Evolutionary conservation across 2,113 vertebrate genomes (phyloP).

Genomic region (Rhinogobius similis): DNA sequence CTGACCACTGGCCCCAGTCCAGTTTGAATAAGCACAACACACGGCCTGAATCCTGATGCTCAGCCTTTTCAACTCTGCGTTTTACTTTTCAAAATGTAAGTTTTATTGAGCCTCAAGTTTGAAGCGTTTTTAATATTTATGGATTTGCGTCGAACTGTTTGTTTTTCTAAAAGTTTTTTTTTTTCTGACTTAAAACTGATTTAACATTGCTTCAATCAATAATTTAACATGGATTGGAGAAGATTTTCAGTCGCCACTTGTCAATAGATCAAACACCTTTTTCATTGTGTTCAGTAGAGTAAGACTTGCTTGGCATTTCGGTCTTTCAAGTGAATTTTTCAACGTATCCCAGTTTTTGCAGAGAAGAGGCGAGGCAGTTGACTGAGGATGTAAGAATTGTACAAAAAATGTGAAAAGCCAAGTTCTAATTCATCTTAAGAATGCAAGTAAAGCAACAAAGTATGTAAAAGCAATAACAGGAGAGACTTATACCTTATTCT

Average conservation of each 20-base stretch:
- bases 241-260: background rate
- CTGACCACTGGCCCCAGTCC: constrained; percentile 50
- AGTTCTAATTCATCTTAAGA: too few relatives aligned
- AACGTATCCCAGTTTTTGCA: too few relatives aligned
- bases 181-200: background rate
- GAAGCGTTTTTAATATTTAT: background rate
- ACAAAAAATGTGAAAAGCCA: too few relatives aligned
- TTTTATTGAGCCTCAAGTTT: background rate
- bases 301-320: too few relatives aligned
- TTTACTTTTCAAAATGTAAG: background rate
- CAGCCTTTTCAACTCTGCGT: background rate
- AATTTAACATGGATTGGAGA: background rate
- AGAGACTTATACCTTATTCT: too few relatives aligned
- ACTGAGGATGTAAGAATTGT: too few relatives aligned
- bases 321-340: too few relatives aligned
- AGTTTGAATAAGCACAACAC: constrained; percentile 32
- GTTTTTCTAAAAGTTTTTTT: background rate
- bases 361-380: too few relatives aligned
- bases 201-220: background rate
- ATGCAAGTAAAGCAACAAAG: too few relatives aligned
- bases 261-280: too few relatives aligned
- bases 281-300: too few relatives aligned
- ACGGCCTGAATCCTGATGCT: background rate
- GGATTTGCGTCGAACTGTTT: background rate
- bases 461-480: too few relatives aligned